Percentiles rank a stretch among this genome's conserved stretches.
phyloP scores from a whole-genome alignment of 2,888 invertebrate species.

The Limnephilus marmoratus region DNA sequence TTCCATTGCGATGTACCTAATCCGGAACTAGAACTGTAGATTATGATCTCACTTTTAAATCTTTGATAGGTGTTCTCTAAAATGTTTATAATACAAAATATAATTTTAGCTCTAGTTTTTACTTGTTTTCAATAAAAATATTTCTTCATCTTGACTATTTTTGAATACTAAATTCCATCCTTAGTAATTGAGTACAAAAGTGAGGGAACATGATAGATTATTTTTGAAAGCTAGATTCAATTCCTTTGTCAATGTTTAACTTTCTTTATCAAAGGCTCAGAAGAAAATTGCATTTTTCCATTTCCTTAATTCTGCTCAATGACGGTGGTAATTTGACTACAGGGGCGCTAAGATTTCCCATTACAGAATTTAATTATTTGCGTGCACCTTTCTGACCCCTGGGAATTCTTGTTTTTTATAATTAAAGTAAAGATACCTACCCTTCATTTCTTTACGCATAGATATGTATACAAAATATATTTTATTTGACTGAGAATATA shows the following conservation, averaged over 20 bases:
- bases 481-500: no score
- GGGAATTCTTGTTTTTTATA: constrained; percentile 7
- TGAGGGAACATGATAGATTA: not conserved
- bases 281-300: constrained; percentile 54
- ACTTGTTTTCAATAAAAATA: no score
- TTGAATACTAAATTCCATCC: no score
- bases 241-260: not conserved
- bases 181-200: no score
- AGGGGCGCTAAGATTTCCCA: constrained; percentile 55
- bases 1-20: no score
- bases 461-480: no score
- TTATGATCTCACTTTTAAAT: no score
- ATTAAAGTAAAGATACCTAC: constrained; percentile 30
- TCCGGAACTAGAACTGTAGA: no score
- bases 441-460: not conserved
- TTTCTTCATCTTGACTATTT: no score
- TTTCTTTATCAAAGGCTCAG: constrained; percentile 37
- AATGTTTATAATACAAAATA: no score
- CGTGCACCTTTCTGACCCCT: not conserved
- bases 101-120: no score
- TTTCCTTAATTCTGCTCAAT: constrained; percentile 62
- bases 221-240: not conserved
- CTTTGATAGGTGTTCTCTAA: no score
- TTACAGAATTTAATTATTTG: constrained; percentile 43
- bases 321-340: constrained; percentile 58